phyloP scores from a whole-genome alignment of 2,113 vertebrate genomes.

The Perca schrenkii region DNA sequence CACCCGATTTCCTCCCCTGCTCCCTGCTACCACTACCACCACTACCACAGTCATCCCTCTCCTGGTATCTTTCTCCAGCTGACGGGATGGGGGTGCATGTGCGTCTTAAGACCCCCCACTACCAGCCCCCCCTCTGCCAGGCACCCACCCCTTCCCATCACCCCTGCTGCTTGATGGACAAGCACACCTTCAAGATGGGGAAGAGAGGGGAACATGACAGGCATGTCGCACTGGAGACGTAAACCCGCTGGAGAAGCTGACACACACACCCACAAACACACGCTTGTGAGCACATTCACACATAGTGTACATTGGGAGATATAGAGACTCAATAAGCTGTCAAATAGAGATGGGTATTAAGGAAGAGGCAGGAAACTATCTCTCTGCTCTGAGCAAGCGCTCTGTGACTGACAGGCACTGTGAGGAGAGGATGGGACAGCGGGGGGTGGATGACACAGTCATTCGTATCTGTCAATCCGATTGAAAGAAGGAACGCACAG shows the following conservation, averaged over 20 bases:
- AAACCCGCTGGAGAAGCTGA: conserved; percentile 81
- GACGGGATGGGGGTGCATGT: conserved; percentile 71
- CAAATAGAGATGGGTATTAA: conserved; percentile 86
- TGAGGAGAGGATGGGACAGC: conserved; percentile 73
- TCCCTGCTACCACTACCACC: conserved; percentile 48
- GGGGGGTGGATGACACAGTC: conserved; percentile 79
- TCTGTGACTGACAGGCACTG: conserved; percentile 80
- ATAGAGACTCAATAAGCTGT: conserved; percentile 85
- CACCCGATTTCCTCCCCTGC: conserved; percentile 55
- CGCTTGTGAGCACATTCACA: conserved; percentile 61
- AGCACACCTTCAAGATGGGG: conserved; percentile 83
- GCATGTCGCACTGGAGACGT: conserved; percentile 80
- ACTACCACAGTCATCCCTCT: conserved; percentile 66
- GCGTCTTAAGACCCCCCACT: conserved; percentile 80
- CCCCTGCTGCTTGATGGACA: conserved; percentile 83
- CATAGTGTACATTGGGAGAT: conserved; percentile 80
- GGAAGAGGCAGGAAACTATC: conserved; percentile 82
- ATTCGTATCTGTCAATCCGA: conserved; percentile 79
- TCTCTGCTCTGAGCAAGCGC: conserved; percentile 77
- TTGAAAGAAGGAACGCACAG: conserved; percentile 73
- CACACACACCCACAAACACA: conserved; percentile 67
- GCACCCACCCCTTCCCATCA: conserved; percentile 73
- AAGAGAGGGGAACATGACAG: conserved; percentile 82
- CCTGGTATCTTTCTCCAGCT: conserved; percentile 72
- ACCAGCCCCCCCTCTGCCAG: conserved; percentile 67